Evolutionary conservation across 1,140 invertebrate species (phyloP).

Genomic region (Delia radicum): DNA sequence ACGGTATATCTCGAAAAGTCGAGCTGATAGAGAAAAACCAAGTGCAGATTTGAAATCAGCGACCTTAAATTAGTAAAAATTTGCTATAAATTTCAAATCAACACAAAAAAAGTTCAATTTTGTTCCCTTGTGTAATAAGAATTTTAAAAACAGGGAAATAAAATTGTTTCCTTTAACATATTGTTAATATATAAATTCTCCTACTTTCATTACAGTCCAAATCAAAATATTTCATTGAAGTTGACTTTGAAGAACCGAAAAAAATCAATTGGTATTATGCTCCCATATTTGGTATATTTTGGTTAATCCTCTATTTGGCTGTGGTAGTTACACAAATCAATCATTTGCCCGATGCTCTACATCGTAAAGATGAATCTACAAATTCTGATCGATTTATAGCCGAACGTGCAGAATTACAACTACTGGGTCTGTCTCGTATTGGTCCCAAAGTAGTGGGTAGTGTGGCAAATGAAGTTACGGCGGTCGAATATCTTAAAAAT

Average conservation of each 20-base stretch:
- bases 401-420: conserved; percentile 53
- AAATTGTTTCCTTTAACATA: no score
- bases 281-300: conserved; percentile 44
- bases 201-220: conserved; percentile 38
- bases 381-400: conserved; percentile 43
- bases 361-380: conserved; percentile 36
- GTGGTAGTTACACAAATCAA: conserved; percentile 47
- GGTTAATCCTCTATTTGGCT: conserved; percentile 43
- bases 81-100: no score
- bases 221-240: conserved; percentile 50
- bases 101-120: no score
- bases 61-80: no score
- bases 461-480: conserved; percentile 65
- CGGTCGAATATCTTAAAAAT: conserved; percentile 61
- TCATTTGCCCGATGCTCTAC: conserved; percentile 38
- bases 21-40: no score
- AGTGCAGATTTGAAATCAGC: no score
- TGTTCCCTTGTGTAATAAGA: no score
- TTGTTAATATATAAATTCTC: neutral
- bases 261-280: conserved; percentile 52
- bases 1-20: no score
- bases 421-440: conserved; percentile 68
- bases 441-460: conserved; percentile 69
- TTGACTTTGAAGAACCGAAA: conserved; percentile 50
- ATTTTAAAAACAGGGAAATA: no score